Evolutionary conservation across 2,888 invertebrate genomes (phyloP), one percentile per base, ranked within the genome.

Genomic region (Chrysomela aeneicollis): DNA sequence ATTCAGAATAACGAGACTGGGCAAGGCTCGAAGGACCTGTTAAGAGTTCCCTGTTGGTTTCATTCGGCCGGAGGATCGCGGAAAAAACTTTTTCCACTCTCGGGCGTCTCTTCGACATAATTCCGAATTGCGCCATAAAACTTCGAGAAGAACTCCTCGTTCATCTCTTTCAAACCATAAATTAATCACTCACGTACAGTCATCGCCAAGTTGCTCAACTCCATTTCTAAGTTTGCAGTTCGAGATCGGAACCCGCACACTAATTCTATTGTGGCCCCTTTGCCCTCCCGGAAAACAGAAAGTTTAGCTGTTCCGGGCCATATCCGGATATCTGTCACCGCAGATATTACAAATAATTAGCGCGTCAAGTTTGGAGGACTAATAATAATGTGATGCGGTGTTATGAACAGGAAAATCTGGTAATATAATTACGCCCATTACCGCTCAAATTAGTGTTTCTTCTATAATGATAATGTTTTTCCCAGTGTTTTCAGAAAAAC

Each of bases 111-210:
- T 2, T 35, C 35, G 35, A 35, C 6, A 9, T 15, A 15, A 15
- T 26, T 26, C 26, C 26, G 26, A 26, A 26, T 26, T 15, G 42
- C 42, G 42, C 42, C 42, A 42, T 42, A 42, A 42, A 42, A 42
- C 42, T 42, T 12, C 12, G 10, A 4, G n/a, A 15, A 15, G 17
- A 57, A 46, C 22, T 57, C 42, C 26, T 57, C 46, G 26, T 42
- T 21, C 57, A 10, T 19, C 17, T 35, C 47, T 15, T 9, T 47
- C n/a, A 21, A 46, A 55, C 52, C 32, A 66, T 66, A 66, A 66
- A 59, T 66, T 62, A 62, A 66, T 66, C 59, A 62, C 55, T 62
- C 46, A 66, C 55, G 59, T 51, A 51, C 62, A 55, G 62, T 66
- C 66, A 59, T 62, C 59, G 55, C 21, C 30, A 59, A 62, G 55